A percentile compares a stretch with the other conserved stretches of the same genome.
phyloP scores from a whole-genome alignment of 2,888 invertebrate species.

The Scelioninae gen. 1 region DNA sequence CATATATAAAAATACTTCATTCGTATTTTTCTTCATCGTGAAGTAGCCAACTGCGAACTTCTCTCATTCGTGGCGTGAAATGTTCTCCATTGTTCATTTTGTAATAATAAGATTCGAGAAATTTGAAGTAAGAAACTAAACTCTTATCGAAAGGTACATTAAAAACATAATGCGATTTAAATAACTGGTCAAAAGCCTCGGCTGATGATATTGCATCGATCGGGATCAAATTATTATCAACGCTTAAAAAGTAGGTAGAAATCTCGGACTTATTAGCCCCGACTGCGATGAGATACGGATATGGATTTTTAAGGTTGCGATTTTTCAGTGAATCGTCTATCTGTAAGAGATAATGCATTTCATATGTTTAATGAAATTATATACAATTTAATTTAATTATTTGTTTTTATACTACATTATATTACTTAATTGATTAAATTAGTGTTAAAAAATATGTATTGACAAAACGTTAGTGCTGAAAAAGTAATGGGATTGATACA shows the following conservation, averaged over 20 bases:
- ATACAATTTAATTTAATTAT: neutral
- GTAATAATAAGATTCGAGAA: conserved; percentile 63
- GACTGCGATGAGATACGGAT: conserved; percentile 56
- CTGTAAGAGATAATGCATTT: too few species aligned
- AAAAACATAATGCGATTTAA: conserved; percentile 66
- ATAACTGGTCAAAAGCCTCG: conserved; percentile 65
- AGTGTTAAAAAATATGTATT: too few species aligned
- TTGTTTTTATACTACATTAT: too few species aligned
- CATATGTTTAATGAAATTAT: neutral
- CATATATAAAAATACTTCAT: neutral
- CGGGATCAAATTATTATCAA: conserved; percentile 42
- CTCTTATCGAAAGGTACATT: conserved; percentile 50
- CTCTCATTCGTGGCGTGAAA: conserved; percentile 62
- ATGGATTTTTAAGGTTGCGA: neutral
- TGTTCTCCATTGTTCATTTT: conserved; percentile 37
- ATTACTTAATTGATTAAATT: too few species aligned
- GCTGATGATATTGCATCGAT: conserved; percentile 42
- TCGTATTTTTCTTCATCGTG: neutral
- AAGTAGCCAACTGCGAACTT: conserved; percentile 45
- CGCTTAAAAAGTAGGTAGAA: conserved; percentile 29
- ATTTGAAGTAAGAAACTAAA: conserved; percentile 48
- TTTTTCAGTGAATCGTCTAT: conserved; percentile 27
- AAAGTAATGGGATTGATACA: too few species aligned
- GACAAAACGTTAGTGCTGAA: too few species aligned
- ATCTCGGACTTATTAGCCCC: conserved; percentile 53